A percentile compares a stretch with the other conserved stretches of the same genome.
Evolutionary conservation across 2,113 vertebrate species (phyloP).

Genomic region (Brachirus orientalis): DNA sequence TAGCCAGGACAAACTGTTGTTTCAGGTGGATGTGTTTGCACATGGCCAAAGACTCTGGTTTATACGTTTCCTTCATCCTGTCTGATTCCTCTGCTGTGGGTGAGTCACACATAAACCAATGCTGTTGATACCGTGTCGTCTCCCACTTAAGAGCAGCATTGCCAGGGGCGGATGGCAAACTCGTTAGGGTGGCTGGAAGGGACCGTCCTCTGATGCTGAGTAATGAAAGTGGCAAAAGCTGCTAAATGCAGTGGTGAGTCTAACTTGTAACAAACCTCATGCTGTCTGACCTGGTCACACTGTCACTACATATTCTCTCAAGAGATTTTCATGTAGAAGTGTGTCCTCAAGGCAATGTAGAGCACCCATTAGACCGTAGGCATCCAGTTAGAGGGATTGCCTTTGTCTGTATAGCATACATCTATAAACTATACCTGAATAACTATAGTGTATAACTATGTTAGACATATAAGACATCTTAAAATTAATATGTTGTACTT

Average conservation of each 20-base stretch:
- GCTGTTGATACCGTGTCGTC: background rate
- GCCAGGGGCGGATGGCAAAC: background rate
- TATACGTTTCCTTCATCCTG: conserved; percentile 5
- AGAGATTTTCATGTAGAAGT: conserved; percentile 12
- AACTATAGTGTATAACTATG: background rate
- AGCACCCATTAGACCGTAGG: conserved; percentile 5
- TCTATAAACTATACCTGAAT: background rate
- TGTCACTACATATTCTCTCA: conserved; percentile 1
- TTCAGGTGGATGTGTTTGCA: conserved; percentile 6
- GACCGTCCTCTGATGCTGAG: conserved; percentile 1
- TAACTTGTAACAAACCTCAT: background rate
- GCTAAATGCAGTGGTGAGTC: conserved; percentile 7
- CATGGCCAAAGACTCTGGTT: conserved; percentile 9
- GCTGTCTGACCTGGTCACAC: background rate
- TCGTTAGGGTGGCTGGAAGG: background rate
- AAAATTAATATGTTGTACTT: no score
- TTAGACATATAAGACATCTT: no score
- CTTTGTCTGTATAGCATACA: background rate
- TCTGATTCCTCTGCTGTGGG: conserved; percentile 10
- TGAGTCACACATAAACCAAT: conserved; percentile 5
- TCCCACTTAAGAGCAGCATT: background rate
- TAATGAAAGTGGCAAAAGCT: conserved; percentile 21
- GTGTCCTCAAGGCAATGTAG: background rate
- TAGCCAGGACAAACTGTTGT: conserved; percentile 6
- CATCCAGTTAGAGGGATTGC: conserved; percentile 7